Conservation (phyloP, 2,113 vertebrate species). For the Clarias macrocephalus region DNA sequence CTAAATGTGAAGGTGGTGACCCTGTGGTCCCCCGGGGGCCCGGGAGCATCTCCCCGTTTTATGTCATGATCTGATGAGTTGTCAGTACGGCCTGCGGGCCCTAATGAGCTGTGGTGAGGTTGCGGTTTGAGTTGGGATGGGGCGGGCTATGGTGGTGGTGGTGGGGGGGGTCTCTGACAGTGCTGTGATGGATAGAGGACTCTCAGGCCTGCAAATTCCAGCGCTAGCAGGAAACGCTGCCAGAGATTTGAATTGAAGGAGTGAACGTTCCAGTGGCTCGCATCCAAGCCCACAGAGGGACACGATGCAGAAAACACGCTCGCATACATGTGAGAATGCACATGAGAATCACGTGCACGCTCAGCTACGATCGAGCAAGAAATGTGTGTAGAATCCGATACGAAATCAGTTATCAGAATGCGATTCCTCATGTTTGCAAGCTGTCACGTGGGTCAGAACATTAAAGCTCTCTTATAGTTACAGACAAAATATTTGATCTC, state of each 20-base stretch:
- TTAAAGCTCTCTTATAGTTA: too few relatives aligned
- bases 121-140: conserved; percentile 44
- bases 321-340: conserved; percentile 13
- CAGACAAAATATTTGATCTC: too few relatives aligned
- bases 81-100: conserved; percentile 73
- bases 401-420: neutral
- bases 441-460: neutral
- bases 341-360: conserved; percentile 11
- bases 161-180: conserved; percentile 64
- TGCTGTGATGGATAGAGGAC: conserved; percentile 72
- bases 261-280: conserved; percentile 62
- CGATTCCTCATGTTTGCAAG: neutral
- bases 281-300: conserved; percentile 59
- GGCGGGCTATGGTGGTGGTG: neutral
- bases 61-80: conserved; percentile 79
- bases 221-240: conserved; percentile 71
- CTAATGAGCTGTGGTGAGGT: conserved; percentile 76
- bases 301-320: conserved; percentile 53
- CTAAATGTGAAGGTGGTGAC: conserved; percentile 76
- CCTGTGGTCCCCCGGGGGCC: conserved; percentile 60
- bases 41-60: conserved; percentile 67
- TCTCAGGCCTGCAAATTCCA: conserved; percentile 72
- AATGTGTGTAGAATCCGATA: too few relatives aligned
- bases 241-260: conserved; percentile 64
- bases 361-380: neutral